Conservation (phyloP, 2,888 invertebrate species). For the Nysson spinosus region DNA sequence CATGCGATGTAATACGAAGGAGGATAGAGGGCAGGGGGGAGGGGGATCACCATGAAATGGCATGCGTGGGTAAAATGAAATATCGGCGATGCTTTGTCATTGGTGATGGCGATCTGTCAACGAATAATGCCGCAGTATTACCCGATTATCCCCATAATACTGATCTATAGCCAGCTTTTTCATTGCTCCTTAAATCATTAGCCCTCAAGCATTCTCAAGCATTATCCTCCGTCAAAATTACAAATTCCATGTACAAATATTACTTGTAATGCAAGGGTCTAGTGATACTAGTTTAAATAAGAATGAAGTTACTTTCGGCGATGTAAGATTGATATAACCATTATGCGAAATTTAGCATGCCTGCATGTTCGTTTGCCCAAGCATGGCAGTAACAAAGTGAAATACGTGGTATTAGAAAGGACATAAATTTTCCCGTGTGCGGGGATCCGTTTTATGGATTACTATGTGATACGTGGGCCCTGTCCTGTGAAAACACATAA, state of each 20-base stretch:
- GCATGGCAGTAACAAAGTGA: conserved; percentile 27
- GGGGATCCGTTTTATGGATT: conserved; percentile 50
- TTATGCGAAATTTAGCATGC: too few relatives aligned
- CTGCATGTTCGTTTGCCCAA: too few relatives aligned
- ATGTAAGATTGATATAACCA: too few relatives aligned
- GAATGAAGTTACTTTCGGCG: too few relatives aligned
- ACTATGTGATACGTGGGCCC: conserved; percentile 22
- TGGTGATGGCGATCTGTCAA: conserved; percentile 27
- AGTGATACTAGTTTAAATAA: too few relatives aligned
- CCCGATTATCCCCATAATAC: conserved; percentile 39
- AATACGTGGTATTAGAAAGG: conserved; percentile 54
- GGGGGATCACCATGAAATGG: conserved; percentile 11
- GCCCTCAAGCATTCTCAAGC: too few relatives aligned
- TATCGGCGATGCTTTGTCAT: conserved; percentile 27
- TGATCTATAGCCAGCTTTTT: conserved; percentile 27
- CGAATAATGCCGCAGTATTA: conserved; percentile 26
- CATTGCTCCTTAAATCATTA: neutral
- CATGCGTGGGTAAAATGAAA: conserved; percentile 35
- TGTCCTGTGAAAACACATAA: conserved; percentile 33
- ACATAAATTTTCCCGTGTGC: conserved; percentile 44
- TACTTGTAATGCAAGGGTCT: too few relatives aligned
- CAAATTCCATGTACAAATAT: too few relatives aligned
- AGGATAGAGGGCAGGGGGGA: conserved; percentile 3
- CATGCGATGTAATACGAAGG: too few relatives aligned
- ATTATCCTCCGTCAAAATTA: too few relatives aligned